Percentiles rank a stretch among this genome's conserved stretches.
These are phyloP conservation scores for Panorpa germanica DNA, from an alignment of 2,888 invertebrate genomes.

Conservation along the genomic window DNA sequence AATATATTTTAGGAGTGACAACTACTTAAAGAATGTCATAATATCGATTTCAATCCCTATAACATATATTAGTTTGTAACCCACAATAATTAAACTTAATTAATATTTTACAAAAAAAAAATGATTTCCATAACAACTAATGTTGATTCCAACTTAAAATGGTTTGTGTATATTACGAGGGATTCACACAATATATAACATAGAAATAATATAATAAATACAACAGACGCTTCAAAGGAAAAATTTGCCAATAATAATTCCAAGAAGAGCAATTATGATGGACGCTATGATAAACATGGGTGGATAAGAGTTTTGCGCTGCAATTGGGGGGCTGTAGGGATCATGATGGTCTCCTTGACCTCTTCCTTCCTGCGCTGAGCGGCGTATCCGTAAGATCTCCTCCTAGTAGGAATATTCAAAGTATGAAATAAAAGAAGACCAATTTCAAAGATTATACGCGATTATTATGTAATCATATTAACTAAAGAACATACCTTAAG, in stretches of 20 bases:
- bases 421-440: constrained; percentile 4
- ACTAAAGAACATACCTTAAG: constrained; percentile 44
- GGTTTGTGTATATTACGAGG: too few species aligned
- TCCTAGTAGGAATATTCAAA: constrained; percentile 25
- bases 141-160: too few species aligned
- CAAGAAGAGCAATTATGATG: constrained; percentile 47
- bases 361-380: constrained; percentile 19
- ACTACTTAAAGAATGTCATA: too few species aligned
- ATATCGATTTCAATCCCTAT: too few species aligned
- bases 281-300: constrained; percentile 45
- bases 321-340: constrained; percentile 36
- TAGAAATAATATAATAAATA: too few species aligned
- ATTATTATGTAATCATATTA: constrained; percentile 10
- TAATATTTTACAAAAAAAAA: too few species aligned
- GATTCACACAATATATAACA: too few species aligned
- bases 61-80: too few species aligned
- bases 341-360: constrained; percentile 20
- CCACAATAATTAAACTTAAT: too few species aligned
- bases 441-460: constrained; percentile 7
- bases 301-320: constrained; percentile 33
- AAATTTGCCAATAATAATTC: constrained; percentile 64
- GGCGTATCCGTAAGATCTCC: constrained; percentile 41
- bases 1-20: too few species aligned
- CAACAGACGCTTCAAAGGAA: constrained; percentile 72
- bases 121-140: too few species aligned